Evolutionary conservation across 2,113 vertebrate species (phyloP), one percentile per base, ranked within the genome.

Genomic region (Channa maculata): DNA sequence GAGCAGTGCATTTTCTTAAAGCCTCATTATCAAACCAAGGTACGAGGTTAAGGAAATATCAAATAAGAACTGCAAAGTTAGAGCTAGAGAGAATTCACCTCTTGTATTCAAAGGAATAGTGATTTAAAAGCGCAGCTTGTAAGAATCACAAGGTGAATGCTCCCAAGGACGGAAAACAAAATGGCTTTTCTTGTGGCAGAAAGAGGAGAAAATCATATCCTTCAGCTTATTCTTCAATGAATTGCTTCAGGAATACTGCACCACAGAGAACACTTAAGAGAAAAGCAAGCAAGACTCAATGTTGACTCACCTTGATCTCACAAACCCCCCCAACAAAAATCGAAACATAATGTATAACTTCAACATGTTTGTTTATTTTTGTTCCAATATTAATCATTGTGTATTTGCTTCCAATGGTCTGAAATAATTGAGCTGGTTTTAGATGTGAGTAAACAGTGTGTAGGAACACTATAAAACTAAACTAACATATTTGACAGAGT

Each of bases 41-140:
- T 69, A 3, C 49, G 15, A 52, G 64, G 62, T 69, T 68, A 15
- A 78, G 62, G 38, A 50, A 41, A 36, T 33, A 65, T 58, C n/a
- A 72, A 38, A 60, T 38, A 48, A 50, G 52, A 66, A 59, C 15
- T 15, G 7, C 5, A 50, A 46, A 62, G n/a, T n/a, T 34, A 8
- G n/a, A 43, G 34, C 3, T 5, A 70, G 33, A 73, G 9, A 54
- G 36, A 43, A 48, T 39, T 76, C 13, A 41, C 55, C 36, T n/a
- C 3, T 39, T 41, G 55, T 5, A 0, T 84, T 83, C 50, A 65
- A 46, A 39, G 24, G 24, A 24, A 24, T 33, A 10, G 52, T 34
- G 12, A 66, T 86, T 80, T 74, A 75, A 86, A 82, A 88, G 52
- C 24, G 15, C 73, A 59, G 44, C 58, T 75, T 77, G 41, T 55